These are phyloP conservation scores for Pelosia muscerda DNA, from an alignment of 2,888 invertebrate genomes.

Conservation along the genomic window DNA sequence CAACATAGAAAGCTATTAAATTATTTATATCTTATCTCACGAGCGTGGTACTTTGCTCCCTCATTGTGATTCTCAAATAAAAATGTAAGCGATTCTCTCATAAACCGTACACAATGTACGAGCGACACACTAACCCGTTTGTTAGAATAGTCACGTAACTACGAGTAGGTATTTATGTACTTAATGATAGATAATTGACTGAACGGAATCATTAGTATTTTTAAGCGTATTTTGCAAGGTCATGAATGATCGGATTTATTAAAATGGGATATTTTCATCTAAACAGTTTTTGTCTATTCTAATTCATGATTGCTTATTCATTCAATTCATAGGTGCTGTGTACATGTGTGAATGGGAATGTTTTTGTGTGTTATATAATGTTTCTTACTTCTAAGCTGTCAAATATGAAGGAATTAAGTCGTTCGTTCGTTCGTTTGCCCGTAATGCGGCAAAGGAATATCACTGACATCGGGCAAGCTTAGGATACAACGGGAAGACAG, in stretches of 20 bases:
- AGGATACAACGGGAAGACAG: background rate
- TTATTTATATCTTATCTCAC: constrained; percentile 4
- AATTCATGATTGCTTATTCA: background rate
- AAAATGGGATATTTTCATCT: background rate
- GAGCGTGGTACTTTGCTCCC: background rate
- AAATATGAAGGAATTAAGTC: too few relatives aligned
- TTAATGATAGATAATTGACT: background rate
- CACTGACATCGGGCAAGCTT: background rate
- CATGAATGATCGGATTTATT: background rate
- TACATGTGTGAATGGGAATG: background rate
- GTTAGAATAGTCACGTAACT: constrained; percentile 16
- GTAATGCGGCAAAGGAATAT: too few relatives aligned
- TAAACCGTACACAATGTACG: constrained; percentile 8
- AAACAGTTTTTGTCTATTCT: too few relatives aligned
- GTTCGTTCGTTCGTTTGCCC: too few relatives aligned
- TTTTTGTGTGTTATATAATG: background rate
- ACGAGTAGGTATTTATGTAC: too few relatives aligned
- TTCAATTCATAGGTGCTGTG: too few relatives aligned
- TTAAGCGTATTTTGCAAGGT: background rate
- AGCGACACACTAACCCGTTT: constrained; percentile 19
- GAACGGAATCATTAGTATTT: background rate
- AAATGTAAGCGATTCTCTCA: constrained; percentile 17
- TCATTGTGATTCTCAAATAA: constrained; percentile 13
- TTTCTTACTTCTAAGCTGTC: too few relatives aligned
- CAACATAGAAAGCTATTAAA: background rate